Evolutionary conservation across 2,797 vertebrate species (phyloP).

Genomic region (Perodicticus potto): DNA sequence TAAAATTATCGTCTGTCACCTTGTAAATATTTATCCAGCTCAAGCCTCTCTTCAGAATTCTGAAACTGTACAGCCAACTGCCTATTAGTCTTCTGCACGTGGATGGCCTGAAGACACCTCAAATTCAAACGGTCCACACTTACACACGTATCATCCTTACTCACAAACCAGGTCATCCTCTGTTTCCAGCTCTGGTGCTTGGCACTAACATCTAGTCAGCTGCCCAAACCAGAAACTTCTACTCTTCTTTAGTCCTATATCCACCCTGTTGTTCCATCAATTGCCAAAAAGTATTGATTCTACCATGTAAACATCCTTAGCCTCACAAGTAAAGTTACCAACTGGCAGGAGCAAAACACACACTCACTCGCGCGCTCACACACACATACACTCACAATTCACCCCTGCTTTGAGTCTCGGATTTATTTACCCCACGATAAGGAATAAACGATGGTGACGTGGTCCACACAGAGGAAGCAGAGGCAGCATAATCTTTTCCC

Average conservation of each 20-base stretch:
- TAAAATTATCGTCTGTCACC: conserved; percentile 43
- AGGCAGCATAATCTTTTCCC: not conserved
- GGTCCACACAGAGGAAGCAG: not conserved
- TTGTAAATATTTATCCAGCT: not conserved
- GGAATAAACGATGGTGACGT: not conserved
- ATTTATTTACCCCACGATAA: not conserved
- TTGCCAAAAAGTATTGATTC: not conserved
- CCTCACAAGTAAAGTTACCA: not conserved
- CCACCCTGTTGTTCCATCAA: not conserved
- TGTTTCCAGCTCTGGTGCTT: not conserved
- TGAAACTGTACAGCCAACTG: not conserved
- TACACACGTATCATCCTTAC: not conserved
- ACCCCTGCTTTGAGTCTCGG: not conserved
- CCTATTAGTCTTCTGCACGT: not conserved
- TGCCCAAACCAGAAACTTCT: not conserved
- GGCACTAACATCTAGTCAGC: not conserved
- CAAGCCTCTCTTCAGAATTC: conserved; percentile 31
- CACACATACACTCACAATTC: not conserved
- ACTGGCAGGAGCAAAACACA: not conserved
- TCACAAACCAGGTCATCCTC: not conserved
- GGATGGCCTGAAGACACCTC: not conserved
- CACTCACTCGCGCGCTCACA: not conserved
- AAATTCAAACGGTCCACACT: not conserved
- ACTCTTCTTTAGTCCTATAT: not conserved
- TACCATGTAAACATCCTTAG: not conserved